Conservation (phyloP, 2,113 vertebrate genomes). For the Tursiops truncatus region DNA sequence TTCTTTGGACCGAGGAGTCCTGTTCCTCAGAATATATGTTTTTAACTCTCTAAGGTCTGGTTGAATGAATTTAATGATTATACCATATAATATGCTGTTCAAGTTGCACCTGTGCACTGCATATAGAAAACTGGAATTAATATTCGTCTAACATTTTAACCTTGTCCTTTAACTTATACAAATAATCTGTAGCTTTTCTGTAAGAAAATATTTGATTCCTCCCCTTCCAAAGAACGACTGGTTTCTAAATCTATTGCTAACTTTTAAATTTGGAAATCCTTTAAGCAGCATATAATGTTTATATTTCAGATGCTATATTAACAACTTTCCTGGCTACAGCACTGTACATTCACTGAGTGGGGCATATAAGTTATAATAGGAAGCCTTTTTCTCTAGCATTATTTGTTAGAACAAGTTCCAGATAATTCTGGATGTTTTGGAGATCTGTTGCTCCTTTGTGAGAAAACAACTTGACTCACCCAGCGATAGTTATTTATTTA, state of each 20-base stretch:
- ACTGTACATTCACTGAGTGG: neutral
- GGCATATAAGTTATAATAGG: neutral
- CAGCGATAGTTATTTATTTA: neutral
- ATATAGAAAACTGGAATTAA: conserved; percentile 89
- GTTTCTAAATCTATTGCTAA: conserved; percentile 55
- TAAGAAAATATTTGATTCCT: conserved; percentile 76
- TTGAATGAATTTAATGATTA: conserved; percentile 91
- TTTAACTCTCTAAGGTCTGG: conserved; percentile 92
- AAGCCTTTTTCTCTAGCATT: neutral
- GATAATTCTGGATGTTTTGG: conserved; percentile 29
- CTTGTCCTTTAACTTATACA: conserved; percentile 86
- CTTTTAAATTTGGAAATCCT: conserved; percentile 66
- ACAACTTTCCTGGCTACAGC: neutral
- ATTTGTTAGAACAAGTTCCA: conserved; percentile 28
- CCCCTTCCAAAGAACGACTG: conserved; percentile 50
- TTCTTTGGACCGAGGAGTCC: conserved; percentile 88
- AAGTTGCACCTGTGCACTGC: conserved; percentile 90
- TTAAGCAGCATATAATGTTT: conserved; percentile 58
- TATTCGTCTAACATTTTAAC: conserved; percentile 90
- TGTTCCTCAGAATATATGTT: conserved; percentile 90
- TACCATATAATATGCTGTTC: conserved; percentile 87
- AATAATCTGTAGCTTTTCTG: conserved; percentile 78
- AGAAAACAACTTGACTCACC: neutral
- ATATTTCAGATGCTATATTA: neutral
- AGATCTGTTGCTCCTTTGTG: neutral